A percentile compares a stretch with the other conserved stretches of the same genome.
These are phyloP conservation scores for Aramus guarauna DNA, from an alignment of 2,113 vertebrate species.

Conservation along the genomic window DNA sequence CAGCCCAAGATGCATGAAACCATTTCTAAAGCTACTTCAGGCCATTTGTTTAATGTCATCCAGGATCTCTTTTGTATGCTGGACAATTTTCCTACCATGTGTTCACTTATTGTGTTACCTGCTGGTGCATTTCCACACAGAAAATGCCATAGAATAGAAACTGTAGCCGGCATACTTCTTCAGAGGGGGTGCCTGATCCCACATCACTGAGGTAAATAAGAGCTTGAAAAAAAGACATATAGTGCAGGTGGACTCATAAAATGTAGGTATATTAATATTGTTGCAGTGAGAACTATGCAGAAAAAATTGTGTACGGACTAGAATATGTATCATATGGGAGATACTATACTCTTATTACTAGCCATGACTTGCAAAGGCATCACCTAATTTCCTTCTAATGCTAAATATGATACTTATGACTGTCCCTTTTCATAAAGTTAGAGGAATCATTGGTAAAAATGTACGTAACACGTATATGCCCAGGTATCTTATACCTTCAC, in stretches of 20 bases:
- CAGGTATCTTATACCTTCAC: background rate
- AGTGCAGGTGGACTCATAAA: background rate
- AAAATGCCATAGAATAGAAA: background rate
- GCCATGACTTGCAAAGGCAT: background rate
- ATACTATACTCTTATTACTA: background rate
- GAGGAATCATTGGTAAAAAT: background rate
- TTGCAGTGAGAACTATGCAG: background rate
- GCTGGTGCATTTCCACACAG: background rate
- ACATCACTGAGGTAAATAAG: background rate
- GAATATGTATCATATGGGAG: background rate
- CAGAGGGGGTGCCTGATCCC: background rate
- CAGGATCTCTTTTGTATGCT: slow-evolving; percentile 46
- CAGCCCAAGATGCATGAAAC: slow-evolving; percentile 54
- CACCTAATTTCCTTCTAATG: background rate
- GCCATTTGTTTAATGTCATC: slow-evolving; percentile 56
- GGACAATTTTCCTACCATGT: slow-evolving; percentile 37
- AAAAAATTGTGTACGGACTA: background rate
- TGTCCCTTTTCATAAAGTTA: background rate
- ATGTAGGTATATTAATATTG: accelerated
- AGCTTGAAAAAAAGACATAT: background rate
- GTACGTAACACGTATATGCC: background rate
- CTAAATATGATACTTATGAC: background rate
- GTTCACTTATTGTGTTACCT: slow-evolving; percentile 41
- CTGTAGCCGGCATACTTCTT: background rate
- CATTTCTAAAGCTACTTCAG: slow-evolving; percentile 49